Evolutionary conservation across 2,797 vertebrate species (phyloP), one percentile per base, ranked within the genome.

Genomic region (Cossypha dichroa): DNA sequence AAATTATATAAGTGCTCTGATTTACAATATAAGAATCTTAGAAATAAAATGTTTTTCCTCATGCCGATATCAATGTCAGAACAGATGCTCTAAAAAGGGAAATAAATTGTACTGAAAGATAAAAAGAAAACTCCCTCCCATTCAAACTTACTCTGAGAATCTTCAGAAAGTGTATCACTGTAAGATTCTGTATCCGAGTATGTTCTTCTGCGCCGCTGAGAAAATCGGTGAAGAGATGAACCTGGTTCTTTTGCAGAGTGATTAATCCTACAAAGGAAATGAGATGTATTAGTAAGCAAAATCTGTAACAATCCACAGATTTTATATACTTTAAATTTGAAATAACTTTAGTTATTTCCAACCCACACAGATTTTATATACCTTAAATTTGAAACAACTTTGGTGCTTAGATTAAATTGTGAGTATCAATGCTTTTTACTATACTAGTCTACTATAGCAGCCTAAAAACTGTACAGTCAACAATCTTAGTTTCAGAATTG

Each of bases 141-240:
- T 66, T 38, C 73, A 86, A 80, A 97, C 99, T 99, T 98, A 99
- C 99, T 98, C 85, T 99, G 98, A 67, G 96, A 88, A 49, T 99
- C 99, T 69, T 99, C 98, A 33, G 93, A 68, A 63, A 94, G 93
- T 88, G 72, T 45, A 77, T 98, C 98, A 81, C 95, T 98, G 91
- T 93, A 96, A 68, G 98, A 97, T 94, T 99, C 99, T 54, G 98
- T 98, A 93, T 98, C 98, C 0, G 98, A 99, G 78, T 98, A 98
- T 5, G 98, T 98, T 96, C 98, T 98, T 91, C 98, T 97, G 90
- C 98, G 97, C 63, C 97, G 95, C 91, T 98, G 98, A 59, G 98
- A 95, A 49, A 95, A 88, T 68, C 97, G 97, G 70, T 98, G 98
- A 96, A 92, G 80, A 48, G 97, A 93, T 70, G 97, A 94, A 63